Percentiles rank a stretch among this genome's conserved stretches.
Conservation (phyloP, 2,113 vertebrate genomes). For the Eublepharis macularius region DNA sequence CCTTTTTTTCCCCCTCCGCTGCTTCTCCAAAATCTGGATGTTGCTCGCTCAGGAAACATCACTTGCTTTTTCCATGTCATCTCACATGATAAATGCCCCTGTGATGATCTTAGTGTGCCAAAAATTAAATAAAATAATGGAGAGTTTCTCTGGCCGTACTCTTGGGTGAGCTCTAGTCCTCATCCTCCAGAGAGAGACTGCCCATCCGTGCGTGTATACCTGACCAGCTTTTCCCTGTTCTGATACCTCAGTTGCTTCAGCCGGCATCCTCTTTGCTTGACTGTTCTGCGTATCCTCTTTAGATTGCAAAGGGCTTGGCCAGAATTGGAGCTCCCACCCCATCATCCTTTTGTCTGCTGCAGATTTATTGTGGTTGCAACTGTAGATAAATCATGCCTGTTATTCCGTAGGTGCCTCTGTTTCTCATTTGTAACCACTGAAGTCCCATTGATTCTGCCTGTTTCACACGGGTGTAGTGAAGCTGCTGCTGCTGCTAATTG, state of each 20-base stretch:
- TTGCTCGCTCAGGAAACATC: conserved; percentile 76
- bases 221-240: neutral
- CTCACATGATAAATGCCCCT: neutral
- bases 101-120: neutral
- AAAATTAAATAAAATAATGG: accelerated
- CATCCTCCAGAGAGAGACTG: neutral
- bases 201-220: neutral
- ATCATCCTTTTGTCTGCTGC: neutral
- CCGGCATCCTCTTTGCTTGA: conserved; percentile 1
- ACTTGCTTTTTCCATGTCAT: neutral
- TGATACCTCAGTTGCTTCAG: neutral
- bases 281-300: neutral
- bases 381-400: neutral
- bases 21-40: neutral
- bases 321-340: accelerated
- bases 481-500: conserved; percentile 3
- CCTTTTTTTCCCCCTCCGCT: conserved; percentile 41
- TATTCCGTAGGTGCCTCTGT: neutral
- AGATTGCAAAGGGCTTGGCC: neutral
- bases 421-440: neutral
- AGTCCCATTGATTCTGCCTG: conserved; percentile 30
- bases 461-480: conserved; percentile 38
- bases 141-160: neutral
- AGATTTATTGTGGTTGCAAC: neutral
- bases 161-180: neutral